These are phyloP conservation scores for Chaetodon auriga DNA, from an alignment of 2,113 vertebrate species.

Conservation along the genomic window DNA sequence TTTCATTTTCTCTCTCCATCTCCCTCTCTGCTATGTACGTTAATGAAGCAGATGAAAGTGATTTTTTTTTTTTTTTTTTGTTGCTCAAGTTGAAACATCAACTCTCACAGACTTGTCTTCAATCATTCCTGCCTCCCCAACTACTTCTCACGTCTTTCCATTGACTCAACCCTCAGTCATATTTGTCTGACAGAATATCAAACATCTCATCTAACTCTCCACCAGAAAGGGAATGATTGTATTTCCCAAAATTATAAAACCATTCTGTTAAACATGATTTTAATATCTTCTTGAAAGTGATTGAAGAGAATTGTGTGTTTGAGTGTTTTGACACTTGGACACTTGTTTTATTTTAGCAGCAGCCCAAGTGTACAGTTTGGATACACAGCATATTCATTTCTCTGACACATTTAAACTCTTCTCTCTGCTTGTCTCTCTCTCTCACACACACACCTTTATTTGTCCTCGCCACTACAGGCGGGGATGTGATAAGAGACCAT, in stretches of 20 bases:
- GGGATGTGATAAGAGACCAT: slow-evolving; percentile 14
- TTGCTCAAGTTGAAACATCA: background rate
- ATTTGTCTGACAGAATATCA: background rate
- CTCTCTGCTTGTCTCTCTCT: background rate
- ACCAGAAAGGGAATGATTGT: background rate
- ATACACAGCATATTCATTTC: background rate
- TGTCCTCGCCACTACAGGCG: background rate
- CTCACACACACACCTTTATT: slow-evolving; percentile 28
- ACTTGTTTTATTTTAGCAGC: background rate
- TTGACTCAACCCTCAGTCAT: background rate
- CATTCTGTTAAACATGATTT: background rate
- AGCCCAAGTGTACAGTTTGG: background rate
- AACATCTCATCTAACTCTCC: background rate
- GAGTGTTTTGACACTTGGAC: background rate
- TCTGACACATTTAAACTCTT: background rate
- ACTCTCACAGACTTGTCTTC: background rate
- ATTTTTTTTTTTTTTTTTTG: background rate
- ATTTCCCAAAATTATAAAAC: background rate
- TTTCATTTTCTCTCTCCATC: background rate
- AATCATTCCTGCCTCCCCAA: background rate
- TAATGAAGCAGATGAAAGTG: background rate
- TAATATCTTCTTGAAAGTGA: background rate
- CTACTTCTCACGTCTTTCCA: background rate
- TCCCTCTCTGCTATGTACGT: background rate
- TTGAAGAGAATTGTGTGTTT: background rate